Base-by-base conservation (phyloP, 1,140 invertebrate genomes). In the Brachionus asplanchnoidis region DNA sequence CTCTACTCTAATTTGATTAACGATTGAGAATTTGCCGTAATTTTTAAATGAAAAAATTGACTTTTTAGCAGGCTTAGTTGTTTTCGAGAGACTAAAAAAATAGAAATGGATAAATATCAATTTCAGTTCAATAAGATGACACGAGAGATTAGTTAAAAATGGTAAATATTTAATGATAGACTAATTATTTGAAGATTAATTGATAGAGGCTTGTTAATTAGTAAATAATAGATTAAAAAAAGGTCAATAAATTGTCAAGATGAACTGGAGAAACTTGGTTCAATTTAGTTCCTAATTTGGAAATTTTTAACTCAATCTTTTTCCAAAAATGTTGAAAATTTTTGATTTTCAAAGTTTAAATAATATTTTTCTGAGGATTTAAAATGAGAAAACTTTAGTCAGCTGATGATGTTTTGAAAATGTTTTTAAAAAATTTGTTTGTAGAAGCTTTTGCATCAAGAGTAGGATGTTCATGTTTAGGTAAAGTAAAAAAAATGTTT, bases 11-110 rank as follows among this genome's bases (percentile, higher is more conserved):
- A 42, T 42, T 73, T 73, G 7, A 42, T 73, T 73, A 9, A 42
- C 17, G 11, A n/a, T 73, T 73, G 32, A 32, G 9, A 36, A 68
- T 46, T 73, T 44, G 3, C n/a, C 4, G 36, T 73, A 73, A 73
- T 73, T 73, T 73, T 73, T 73, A 73, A 73, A 73, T 23, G 28
- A 73, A 73, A 73, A 73, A 73, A 42, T 73, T 73, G 68, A 73
- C 68, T 73, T 73, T 73, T 73, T 6, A 7, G 1, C 23, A 9
- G 14, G n/a, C 32, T 68, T 68, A 68, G 66, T 32, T 68, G 26
- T n/a, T 36, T 68, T 73, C n/a, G 17, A n/a, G 68, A 40, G 8
- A n/a, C 17, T 32, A 73, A 40, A 11, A 73, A 17, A 44, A 73
- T 32, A 73, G 23, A 73, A 42, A 40, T 73, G 40, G 17, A 42